Base-by-base conservation (phyloP, 1,140 invertebrate species). In the Proales similis region DNA sequence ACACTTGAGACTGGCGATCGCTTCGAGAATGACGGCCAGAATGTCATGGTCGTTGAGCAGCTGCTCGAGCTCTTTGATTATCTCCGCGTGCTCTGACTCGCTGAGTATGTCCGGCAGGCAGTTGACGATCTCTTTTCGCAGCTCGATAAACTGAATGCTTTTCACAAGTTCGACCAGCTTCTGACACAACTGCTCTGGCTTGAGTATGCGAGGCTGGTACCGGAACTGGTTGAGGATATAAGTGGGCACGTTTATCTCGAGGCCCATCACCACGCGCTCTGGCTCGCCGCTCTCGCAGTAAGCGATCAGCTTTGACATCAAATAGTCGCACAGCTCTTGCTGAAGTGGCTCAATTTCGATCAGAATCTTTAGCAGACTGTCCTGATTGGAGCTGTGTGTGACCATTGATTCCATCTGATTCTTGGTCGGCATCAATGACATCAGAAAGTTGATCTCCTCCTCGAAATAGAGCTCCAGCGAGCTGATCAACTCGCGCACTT, bases 61-160 rank as follows among this genome's bases (percentile, higher is more conserved):
- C 7, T 30, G 19, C 6, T 57, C 51, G n/a, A 57, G 45, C n/a
- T 57, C 51, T 6, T 7, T 39, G 14, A 24, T 42, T 17, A 57
- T 29, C 17, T 27, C 11, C 12, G 39, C 36, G 4, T 39, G 51
- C 11, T 57, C 26, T 6, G 33, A 24, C 5, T 57, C 51, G 22
- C 51, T 42, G 6, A 57, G 32, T 19, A 57, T 57, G 24, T 57
- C 51, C 17, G 51, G 51, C 39, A 57, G 45, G 27, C 51, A 57
- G 11, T 26, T 26, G 4, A 57, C 45, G 14, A 57, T 57, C 30
- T 57, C 51, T 42, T 57, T 57, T 57, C 45, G 39, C 2, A 57
- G 39, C 17, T 1, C 9, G 27, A 43, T 30, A 42, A 27, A 30
- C 27, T 24, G 22, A 3, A 29, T 42, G 20, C 22, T 42, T n/a